phyloP scores from a whole-genome alignment of 2,113 vertebrate genomes.

The Elaphurus davidianus region DNA sequence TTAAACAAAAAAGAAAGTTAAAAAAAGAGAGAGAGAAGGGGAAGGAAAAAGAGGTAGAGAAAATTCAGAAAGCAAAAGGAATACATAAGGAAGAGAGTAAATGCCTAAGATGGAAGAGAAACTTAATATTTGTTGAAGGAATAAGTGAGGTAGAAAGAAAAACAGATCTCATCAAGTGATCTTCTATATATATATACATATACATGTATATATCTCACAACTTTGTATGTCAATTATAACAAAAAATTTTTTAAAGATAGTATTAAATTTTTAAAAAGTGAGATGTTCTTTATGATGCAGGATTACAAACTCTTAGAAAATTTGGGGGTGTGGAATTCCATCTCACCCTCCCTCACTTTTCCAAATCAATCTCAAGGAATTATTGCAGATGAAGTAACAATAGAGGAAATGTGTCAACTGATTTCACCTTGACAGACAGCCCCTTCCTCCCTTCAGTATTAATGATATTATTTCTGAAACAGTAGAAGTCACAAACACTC shows the following conservation, averaged over 20 bases:
- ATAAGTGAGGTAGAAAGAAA: background rate
- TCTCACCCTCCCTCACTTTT: background rate
- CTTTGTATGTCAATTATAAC: background rate
- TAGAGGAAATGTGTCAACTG: background rate
- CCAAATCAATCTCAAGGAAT: background rate
- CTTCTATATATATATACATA: background rate
- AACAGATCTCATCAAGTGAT: background rate
- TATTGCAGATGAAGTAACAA: background rate
- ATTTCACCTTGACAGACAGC: background rate
- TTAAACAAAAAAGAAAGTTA: background rate
- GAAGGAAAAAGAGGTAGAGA: background rate
- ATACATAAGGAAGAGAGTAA: background rate
- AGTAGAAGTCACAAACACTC: background rate
- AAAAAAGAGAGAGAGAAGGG: background rate
- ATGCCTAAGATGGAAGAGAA: background rate
- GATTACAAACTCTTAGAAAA: background rate
- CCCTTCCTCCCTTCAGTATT: background rate
- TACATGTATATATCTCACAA: background rate
- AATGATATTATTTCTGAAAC: background rate
- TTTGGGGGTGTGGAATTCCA: background rate
- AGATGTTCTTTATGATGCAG: background rate
- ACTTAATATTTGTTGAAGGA: background rate
- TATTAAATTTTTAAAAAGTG: background rate
- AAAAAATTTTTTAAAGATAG: background rate
- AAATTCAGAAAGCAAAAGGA: constrained; percentile 2